These are phyloP conservation scores for Callipepla squamata DNA, from an alignment of 2,113 vertebrate genomes.

Conservation along the genomic window DNA sequence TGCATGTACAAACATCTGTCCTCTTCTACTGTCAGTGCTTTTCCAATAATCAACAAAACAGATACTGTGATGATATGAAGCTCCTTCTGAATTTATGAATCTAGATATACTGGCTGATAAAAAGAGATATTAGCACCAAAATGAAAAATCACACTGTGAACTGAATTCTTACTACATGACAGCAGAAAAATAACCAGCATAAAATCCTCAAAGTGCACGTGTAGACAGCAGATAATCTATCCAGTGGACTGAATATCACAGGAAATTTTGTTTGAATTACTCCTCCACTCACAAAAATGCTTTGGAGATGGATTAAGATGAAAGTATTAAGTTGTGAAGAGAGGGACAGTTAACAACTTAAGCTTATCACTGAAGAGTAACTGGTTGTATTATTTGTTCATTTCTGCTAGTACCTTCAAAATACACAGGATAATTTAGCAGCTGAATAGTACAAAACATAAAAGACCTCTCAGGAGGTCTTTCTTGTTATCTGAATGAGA, in stretches of 20 bases:
- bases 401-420: background rate
- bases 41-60: background rate
- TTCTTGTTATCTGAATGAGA: background rate
- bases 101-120: background rate
- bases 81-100: background rate
- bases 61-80: background rate
- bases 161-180: background rate
- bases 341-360: background rate
- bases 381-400: background rate
- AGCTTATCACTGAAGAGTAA: background rate
- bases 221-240: background rate
- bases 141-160: background rate
- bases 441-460: background rate
- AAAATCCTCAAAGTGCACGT: background rate
- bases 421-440: background rate
- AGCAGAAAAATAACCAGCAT: background rate
- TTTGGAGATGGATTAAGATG: background rate
- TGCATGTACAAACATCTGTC: background rate
- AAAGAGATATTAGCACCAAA: background rate
- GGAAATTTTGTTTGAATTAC: background rate
- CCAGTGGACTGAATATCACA: background rate
- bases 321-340: background rate
- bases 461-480: background rate
- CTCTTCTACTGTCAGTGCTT: background rate
- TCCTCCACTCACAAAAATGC: background rate